Evolutionary conservation across 2,888 invertebrate species (phyloP).

Genomic region (Tholera decimalis): DNA sequence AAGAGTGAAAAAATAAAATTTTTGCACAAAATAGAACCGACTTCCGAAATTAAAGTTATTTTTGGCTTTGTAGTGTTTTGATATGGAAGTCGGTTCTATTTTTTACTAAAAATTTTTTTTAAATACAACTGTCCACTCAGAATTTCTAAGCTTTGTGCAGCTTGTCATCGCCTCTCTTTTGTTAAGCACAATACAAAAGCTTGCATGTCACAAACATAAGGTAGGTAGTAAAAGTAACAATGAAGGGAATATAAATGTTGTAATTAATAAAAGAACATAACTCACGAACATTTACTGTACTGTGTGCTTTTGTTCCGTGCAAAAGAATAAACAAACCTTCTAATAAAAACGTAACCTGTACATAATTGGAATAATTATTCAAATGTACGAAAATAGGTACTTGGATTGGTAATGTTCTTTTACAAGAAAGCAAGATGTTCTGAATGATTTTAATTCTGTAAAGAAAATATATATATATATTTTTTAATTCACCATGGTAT

Average conservation of each 20-base stretch:
- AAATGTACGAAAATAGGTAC: not conserved
- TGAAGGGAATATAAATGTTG: slow-evolving; percentile 59
- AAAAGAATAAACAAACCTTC: slow-evolving; percentile 8
- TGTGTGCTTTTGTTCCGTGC: slow-evolving; percentile 17
- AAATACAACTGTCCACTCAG: not conserved
- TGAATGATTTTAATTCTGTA: no score
- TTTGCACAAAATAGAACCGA: no score
- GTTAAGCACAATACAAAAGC: slow-evolving; percentile 7
- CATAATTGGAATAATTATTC: slow-evolving; percentile 20
- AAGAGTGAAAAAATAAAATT: no score
- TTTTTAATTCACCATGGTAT: no score
- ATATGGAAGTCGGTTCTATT: no score
- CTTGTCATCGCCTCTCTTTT: slow-evolving; percentile 20
- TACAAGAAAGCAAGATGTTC: not conserved
- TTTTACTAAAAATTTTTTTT: no score
- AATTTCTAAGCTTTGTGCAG: not conserved
- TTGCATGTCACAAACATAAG: slow-evolving; percentile 60
- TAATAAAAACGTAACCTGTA: not conserved
- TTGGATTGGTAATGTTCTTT: no score
- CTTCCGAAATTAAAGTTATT: no score
- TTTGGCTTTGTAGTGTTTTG: no score
- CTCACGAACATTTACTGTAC: slow-evolving; percentile 56
- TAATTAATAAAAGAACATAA: slow-evolving; percentile 63
- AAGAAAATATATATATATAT: no score
- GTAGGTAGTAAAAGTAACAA: slow-evolving; percentile 44